These are phyloP conservation scores for Pristionchus entomophagus DNA, from an alignment of 2,888 invertebrate genomes.

Conservation along the genomic window DNA sequence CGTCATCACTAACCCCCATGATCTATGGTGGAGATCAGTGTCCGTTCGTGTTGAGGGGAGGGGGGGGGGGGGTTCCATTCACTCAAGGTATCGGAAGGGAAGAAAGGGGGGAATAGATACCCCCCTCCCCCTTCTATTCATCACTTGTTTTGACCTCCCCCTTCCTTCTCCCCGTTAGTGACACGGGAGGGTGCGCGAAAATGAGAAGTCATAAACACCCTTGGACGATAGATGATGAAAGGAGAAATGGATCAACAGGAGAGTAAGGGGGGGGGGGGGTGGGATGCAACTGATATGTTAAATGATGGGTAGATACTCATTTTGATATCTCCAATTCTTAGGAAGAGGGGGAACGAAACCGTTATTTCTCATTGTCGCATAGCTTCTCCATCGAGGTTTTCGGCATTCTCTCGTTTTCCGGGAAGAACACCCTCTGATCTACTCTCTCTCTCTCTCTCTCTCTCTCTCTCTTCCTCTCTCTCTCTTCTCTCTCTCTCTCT, in stretches of 20 bases:
- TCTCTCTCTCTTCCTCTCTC: not conserved
- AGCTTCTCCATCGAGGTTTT: not conserved
- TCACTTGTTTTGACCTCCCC: constrained; percentile 7
- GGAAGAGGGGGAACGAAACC: not conserved
- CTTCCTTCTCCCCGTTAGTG: no score
- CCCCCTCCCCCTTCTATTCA: constrained; percentile 25
- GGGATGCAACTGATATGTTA: not conserved
- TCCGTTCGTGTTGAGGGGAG: not conserved
- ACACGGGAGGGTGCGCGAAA: not conserved
- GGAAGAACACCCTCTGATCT: constrained; percentile 27
- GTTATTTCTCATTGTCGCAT: not conserved
- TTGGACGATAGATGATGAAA: not conserved
- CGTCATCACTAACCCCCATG: not conserved
- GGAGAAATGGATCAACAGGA: not conserved
- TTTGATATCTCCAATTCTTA: not conserved
- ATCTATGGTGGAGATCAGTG: not conserved
- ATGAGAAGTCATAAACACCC: constrained; percentile 20
- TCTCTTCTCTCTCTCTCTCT: not conserved
- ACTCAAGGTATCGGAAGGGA: constrained; percentile 5
- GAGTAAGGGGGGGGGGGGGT: no score
- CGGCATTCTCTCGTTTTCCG: not conserved
- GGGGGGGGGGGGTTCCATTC: no score
- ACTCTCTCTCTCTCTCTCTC: constrained; percentile 31
- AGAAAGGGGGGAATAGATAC: not conserved
- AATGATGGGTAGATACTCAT: not conserved